Conservation (phyloP, 2,888 invertebrate genomes). For the Andrena haemorrhoa region DNA sequence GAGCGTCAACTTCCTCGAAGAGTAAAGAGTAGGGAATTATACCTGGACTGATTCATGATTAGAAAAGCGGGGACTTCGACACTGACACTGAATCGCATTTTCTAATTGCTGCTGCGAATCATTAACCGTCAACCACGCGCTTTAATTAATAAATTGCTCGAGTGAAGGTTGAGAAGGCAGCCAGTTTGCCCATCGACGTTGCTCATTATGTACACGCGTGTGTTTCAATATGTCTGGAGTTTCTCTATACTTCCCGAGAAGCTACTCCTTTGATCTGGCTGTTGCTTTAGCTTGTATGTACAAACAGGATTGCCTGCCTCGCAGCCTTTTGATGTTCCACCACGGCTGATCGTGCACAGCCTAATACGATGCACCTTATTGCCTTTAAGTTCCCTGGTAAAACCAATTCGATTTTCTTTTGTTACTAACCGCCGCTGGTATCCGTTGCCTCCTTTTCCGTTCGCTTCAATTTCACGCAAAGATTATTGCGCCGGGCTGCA, state of each 20-base stretch:
- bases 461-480: not conserved
- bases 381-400: not conserved
- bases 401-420: constrained; percentile 13
- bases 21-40: too few relatives aligned
- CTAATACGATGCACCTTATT: constrained; percentile 18
- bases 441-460: not conserved
- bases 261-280: constrained; percentile 17
- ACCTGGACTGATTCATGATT: too few relatives aligned
- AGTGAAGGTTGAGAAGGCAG: not conserved
- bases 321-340: constrained; percentile 18
- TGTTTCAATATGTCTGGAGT: not conserved
- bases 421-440: not conserved
- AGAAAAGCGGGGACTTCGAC: too few relatives aligned
- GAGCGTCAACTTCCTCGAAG: too few relatives aligned
- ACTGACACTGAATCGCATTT: too few relatives aligned
- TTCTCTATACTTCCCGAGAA: constrained; percentile 6
- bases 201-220: not conserved
- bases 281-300: constrained; percentile 17
- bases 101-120: too few relatives aligned
- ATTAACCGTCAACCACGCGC: too few relatives aligned
- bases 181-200: not conserved
- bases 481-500: not conserved
- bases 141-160: not conserved
- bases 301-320: constrained; percentile 10
- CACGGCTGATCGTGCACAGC: not conserved